Evolutionary conservation across 2,797 vertebrate genomes (phyloP), one percentile per base, ranked within the genome.

Genomic region (Sebastes diploproa): DNA sequence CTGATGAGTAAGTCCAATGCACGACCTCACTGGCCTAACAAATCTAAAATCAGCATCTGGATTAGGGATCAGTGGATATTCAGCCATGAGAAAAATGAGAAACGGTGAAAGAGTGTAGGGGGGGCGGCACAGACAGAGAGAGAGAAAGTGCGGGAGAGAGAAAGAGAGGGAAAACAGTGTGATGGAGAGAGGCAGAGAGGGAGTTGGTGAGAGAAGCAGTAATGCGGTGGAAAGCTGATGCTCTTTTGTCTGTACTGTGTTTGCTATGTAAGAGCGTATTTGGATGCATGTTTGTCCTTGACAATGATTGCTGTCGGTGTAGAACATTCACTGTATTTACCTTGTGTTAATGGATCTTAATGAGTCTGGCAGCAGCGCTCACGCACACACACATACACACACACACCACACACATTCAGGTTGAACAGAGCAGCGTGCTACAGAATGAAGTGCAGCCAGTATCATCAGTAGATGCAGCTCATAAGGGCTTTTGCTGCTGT

Each of bases 11-110:
- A 83, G 88, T 84, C 80, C 75, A 72, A 72, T 34, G 74, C 59
- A 62, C 63, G 78, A 88, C 88, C 78, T 82, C 8, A 1, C 42
- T 76, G 78, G 73, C 76, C 80, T 80, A 73, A 60, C 76, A 61
- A 68, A 87, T 88, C 82, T 83, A 79, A 90, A 87, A 82, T 90
- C 50, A 10, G 72, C 77, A 10, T 83, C 80, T 80, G 86, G 85
- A 89, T 91, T 88, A 87, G 73, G 83, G 83, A 88, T 91, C 86
- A 83, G 83, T 74, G 75, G 64, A 87, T 88, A 84, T 82, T 79
- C 77, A 91, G 68, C 83, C 85, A 88, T 86, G 77, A 88, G 83
- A 85, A 78, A 88, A 72, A 84, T 2, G 9, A 66, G 68, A 61
- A 61, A 50, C 32, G 63, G 12, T 23, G 77, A 64, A 71, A 27